Evolutionary conservation across 2,113 vertebrate genomes (phyloP).

Genomic region (Zosterops borbonicus): DNA sequence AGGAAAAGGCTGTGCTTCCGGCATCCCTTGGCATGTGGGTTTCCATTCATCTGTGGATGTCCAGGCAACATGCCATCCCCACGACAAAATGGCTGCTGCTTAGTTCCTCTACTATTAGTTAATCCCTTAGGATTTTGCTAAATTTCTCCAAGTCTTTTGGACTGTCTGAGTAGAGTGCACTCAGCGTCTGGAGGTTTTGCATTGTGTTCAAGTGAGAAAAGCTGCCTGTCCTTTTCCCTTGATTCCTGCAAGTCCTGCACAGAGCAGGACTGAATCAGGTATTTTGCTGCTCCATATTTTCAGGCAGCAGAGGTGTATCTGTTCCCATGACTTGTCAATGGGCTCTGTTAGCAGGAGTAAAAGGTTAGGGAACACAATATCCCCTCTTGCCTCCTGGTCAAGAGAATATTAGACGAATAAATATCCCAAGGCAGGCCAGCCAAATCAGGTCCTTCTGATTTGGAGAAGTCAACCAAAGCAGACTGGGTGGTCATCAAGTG

Average conservation of each 20-base stretch:
- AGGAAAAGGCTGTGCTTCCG: not conserved
- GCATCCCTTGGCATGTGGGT: not conserved
- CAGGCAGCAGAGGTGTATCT: not conserved
- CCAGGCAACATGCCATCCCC: conserved; percentile 1
- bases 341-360: not conserved
- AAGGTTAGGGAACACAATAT: not conserved
- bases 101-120: not conserved
- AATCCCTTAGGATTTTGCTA: not conserved
- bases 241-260: not conserved
- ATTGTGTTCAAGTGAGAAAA: not conserved
- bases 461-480: not conserved
- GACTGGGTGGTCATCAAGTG: not conserved
- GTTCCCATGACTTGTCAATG: not conserved
- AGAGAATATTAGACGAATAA: not conserved
- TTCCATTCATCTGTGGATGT: conserved; percentile 9
- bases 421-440: not conserved
- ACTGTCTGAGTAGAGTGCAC: not conserved
- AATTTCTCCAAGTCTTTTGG: not conserved
- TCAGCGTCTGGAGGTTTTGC: not conserved
- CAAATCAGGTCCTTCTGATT: not conserved
- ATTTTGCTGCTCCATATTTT: not conserved
- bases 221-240: not conserved
- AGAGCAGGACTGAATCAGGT: not conserved
- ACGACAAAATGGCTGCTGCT: conserved; percentile 27
- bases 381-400: not conserved